Conservation (phyloP, 2,113 vertebrate genomes). For the Elachura formosa region DNA sequence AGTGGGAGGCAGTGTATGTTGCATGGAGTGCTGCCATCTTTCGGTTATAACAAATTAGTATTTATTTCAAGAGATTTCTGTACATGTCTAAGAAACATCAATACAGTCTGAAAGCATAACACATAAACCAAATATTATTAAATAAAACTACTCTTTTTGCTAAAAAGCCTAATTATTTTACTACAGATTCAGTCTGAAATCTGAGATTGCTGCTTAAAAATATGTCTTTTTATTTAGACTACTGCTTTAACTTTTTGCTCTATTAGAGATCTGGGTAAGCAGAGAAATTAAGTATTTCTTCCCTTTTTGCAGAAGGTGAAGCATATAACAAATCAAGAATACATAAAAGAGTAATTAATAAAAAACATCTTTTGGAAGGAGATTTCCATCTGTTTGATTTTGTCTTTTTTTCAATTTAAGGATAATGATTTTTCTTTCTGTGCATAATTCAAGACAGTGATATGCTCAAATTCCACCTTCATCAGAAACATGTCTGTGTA, state of each 20-base stretch:
- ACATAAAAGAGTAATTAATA: neutral
- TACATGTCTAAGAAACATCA: neutral
- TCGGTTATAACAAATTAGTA: constrained; percentile 38
- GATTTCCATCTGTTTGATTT: neutral
- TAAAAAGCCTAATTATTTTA: neutral
- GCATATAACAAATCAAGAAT: neutral
- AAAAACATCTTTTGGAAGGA: neutral
- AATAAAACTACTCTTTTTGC: neutral
- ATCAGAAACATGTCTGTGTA: neutral
- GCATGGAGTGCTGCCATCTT: constrained; percentile 53
- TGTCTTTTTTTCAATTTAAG: neutral
- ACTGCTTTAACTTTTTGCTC: neutral
- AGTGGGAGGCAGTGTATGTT: neutral
- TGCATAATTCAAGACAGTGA: neutral
- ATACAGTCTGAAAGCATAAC: neutral
- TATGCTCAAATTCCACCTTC: neutral
- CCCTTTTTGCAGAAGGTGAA: neutral
- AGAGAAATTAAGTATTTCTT: constrained; percentile 26
- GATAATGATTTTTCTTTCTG: neutral
- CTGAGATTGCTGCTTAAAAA: neutral
- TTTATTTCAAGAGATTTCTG: neutral
- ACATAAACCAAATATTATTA: neutral
- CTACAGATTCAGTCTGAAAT: neutral
- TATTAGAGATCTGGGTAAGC: neutral
- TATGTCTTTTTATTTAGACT: neutral